phyloP scores from a whole-genome alignment of 2,888 invertebrate species.

The Microchrysa polita region DNA sequence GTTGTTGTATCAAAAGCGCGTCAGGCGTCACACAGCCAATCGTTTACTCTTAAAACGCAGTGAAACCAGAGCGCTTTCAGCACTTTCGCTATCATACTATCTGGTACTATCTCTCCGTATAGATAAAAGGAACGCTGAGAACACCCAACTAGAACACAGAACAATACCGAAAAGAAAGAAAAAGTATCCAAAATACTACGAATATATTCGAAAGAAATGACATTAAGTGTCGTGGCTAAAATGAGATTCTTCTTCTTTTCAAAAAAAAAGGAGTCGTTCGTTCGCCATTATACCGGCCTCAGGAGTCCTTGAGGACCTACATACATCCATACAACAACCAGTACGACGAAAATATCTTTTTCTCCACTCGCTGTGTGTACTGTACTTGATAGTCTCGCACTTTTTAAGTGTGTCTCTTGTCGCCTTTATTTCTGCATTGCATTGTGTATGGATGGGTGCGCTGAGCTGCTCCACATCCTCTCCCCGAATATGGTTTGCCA shows the following conservation, averaged over 20 bases:
- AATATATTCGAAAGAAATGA: conserved; percentile 36
- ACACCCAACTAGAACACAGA: neutral
- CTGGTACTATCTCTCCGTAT: too few species aligned
- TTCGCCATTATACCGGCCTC: conserved; percentile 34
- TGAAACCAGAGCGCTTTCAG: neutral
- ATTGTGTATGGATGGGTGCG: too few species aligned
- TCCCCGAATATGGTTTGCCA: conserved; percentile 34
- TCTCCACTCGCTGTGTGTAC: conserved; percentile 9
- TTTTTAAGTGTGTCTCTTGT: conserved; percentile 29
- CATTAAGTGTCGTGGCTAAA: conserved; percentile 37
- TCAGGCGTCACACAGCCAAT: neutral
- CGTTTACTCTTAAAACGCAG: neutral
- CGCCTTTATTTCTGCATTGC: neutral
- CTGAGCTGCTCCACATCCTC: too few species aligned
- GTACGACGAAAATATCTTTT: too few species aligned
- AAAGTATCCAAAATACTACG: neutral
- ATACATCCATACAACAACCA: too few species aligned
- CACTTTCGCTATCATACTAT: too few species aligned
- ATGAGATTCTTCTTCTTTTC: conserved; percentile 36
- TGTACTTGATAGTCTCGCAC: conserved; percentile 34
- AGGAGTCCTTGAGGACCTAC: conserved; percentile 30
- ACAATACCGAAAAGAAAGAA: conserved; percentile 14
- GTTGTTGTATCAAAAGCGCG: neutral
- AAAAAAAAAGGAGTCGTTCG: conserved; percentile 35
- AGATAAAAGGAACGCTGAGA: neutral